These are phyloP conservation scores for Drosophila novamexicana DNA, from an alignment of 1,140 invertebrate genomes.

Conservation along the genomic window DNA sequence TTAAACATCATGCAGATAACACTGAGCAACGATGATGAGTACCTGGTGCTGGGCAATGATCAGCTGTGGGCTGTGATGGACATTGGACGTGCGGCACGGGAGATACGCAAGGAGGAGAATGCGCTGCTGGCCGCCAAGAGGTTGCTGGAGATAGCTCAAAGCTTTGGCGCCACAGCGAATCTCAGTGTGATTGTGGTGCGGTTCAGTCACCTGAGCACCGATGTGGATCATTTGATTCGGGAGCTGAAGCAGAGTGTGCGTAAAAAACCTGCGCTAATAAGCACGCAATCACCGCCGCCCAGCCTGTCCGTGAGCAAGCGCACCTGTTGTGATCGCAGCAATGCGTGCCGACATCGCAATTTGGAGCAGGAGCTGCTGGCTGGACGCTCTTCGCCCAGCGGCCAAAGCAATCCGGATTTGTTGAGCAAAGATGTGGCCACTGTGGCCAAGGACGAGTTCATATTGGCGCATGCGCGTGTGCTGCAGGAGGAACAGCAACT, in stretches of 20 bases:
- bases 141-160: slow-evolving; percentile 92
- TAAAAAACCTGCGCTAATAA: slow-evolving; percentile 83
- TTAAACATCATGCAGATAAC: slow-evolving; percentile 78
- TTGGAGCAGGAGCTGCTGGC: slow-evolving; percentile 82
- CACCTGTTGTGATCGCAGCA: slow-evolving; percentile 87
- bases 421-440: slow-evolving; percentile 51
- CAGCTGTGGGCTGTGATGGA: slow-evolving; percentile 91
- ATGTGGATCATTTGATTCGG: slow-evolving; percentile 90
- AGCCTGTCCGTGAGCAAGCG: slow-evolving; percentile 85
- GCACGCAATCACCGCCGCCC: slow-evolving; percentile 82
- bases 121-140: slow-evolving; percentile 92
- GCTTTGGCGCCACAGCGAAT: slow-evolving; percentile 92
- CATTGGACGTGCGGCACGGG: slow-evolving; percentile 90
- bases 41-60: slow-evolving; percentile 91
- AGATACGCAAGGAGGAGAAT: slow-evolving; percentile 90
- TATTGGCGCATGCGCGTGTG: slow-evolving; percentile 75
- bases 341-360: slow-evolving; percentile 86
- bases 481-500: slow-evolving; percentile 86
- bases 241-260: slow-evolving; percentile 90
- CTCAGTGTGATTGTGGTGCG: slow-evolving; percentile 91
- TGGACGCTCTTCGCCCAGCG: slow-evolving; percentile 92
- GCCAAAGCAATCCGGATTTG: slow-evolving; percentile 90
- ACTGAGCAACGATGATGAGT: slow-evolving; percentile 92
- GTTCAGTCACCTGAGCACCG: slow-evolving; percentile 87
- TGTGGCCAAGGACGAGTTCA: slow-evolving; percentile 63